Conservation (phyloP, 2,113 vertebrate species). For the Plecturocebus donacophilus region DNA sequence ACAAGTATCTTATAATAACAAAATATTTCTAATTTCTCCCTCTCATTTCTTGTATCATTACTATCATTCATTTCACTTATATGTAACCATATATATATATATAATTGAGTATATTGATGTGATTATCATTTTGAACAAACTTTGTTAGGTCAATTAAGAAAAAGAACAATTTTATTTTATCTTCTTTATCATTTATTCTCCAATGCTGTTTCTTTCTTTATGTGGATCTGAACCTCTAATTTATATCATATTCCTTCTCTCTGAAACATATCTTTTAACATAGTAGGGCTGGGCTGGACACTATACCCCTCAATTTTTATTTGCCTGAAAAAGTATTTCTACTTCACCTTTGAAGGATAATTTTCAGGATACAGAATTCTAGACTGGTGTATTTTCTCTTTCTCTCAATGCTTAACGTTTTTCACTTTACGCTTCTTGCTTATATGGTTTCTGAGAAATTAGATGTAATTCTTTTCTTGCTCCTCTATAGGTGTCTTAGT, state of each 20-base stretch:
- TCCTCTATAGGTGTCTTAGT: neutral
- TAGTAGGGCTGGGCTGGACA: neutral
- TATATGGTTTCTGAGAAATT: neutral
- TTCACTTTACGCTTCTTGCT: neutral
- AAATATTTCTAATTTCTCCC: neutral
- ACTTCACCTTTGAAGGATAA: neutral
- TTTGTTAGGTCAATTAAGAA: neutral
- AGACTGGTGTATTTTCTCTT: neutral
- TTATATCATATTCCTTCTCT: neutral
- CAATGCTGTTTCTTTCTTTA: neutral
- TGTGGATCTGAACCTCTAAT: neutral
- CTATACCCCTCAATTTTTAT: neutral
- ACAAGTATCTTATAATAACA: neutral
- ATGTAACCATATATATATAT: neutral
- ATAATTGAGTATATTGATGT: neutral
- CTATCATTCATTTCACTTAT: neutral
- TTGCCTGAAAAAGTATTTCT: neutral
- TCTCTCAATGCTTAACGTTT: neutral
- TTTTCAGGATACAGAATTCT: neutral
- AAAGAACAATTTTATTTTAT: neutral
- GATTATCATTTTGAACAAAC: neutral
- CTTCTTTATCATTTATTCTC: neutral
- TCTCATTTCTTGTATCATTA: neutral
- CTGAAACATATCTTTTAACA: neutral
- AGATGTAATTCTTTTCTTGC: neutral